Percentiles rank a stretch among this genome's conserved stretches.
Evolutionary conservation across 2,113 vertebrate genomes (phyloP).

Genomic region (Microcebus jonahi): DNA sequence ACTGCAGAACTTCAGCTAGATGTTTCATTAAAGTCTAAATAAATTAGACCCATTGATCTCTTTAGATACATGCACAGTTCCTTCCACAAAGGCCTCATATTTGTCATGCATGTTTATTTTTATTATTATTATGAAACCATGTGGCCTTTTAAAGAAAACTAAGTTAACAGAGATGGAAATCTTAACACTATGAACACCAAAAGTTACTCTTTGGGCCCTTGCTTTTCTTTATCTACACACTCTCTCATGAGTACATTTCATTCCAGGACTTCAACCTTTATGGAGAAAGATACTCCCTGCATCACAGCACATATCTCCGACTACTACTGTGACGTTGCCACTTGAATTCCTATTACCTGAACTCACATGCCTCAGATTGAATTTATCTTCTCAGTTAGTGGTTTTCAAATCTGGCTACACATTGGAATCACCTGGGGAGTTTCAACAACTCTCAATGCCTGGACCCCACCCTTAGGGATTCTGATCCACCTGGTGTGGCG

Average conservation of each 20-base stretch:
- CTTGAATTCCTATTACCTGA: constrained; percentile 39
- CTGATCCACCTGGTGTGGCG: neutral
- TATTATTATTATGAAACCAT: constrained; percentile 38
- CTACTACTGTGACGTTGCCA: neutral
- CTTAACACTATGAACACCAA: constrained; percentile 56
- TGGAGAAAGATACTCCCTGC: constrained; percentile 17
- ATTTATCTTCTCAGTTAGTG: neutral
- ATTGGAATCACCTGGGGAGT: neutral
- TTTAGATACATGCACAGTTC: constrained; percentile 56
- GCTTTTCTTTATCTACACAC: constrained; percentile 43
- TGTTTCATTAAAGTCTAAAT: constrained; percentile 54
- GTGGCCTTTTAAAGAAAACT: neutral
- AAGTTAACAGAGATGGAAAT: constrained; percentile 47
- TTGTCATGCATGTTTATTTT: constrained; percentile 51
- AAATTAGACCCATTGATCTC: constrained; percentile 50
- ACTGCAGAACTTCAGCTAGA: constrained; percentile 50
- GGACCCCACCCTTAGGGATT: neutral
- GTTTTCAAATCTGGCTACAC: constrained; percentile 15
- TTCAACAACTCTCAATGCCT: neutral
- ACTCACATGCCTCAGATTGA: neutral
- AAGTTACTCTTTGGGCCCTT: constrained; percentile 24
- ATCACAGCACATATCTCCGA: neutral
- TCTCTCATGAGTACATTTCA: constrained; percentile 39
- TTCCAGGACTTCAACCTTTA: constrained; percentile 19
- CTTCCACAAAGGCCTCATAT: constrained; percentile 56